A percentile compares a stretch with the other conserved stretches of the same genome.
Evolutionary conservation across 92 coral and sea anemone species (phyloP).

Genomic region (Heliopora coerulea): DNA sequence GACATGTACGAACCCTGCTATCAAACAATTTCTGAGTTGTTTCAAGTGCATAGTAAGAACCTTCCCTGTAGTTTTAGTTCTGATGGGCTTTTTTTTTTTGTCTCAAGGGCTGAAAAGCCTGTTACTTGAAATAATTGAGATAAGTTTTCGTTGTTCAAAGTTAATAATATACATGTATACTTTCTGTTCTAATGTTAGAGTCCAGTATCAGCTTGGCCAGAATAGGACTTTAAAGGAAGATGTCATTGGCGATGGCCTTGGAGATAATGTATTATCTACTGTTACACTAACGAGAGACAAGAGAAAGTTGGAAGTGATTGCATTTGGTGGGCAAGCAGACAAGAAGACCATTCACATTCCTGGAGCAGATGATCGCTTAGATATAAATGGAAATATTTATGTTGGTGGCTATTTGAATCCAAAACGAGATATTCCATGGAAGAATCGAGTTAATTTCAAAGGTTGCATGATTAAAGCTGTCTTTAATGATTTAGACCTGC

Average conservation of each 20-base stretch:
- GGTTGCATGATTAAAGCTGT: conserved; percentile 29
- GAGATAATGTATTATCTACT: conserved; percentile 29
- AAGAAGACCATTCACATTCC: not conserved
- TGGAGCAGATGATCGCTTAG: conserved; percentile 34
- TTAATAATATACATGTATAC: too few relatives aligned
- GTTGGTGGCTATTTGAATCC: conserved; percentile 17
- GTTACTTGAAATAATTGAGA: too few relatives aligned
- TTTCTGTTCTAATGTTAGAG: not conserved
- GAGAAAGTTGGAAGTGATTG: conserved; percentile 1
- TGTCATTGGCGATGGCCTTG: conserved; percentile 35
- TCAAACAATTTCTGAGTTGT: too few relatives aligned
- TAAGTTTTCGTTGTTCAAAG: too few relatives aligned
- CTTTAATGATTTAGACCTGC: conserved; percentile 14
- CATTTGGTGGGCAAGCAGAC: conserved; percentile 41
- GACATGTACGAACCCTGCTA: too few relatives aligned
- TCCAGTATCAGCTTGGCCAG: conserved; percentile 32
- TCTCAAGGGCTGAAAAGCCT: too few relatives aligned
- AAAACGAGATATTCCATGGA: conserved; percentile 4
- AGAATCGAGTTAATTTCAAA: conserved; percentile 25
- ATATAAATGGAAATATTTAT: conserved; percentile 28
- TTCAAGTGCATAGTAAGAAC: too few relatives aligned
- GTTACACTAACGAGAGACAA: conserved; percentile 29
- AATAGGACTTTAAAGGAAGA: conserved; percentile 16
- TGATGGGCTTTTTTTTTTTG: too few relatives aligned
- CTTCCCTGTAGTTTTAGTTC: too few relatives aligned